These are phyloP conservation scores for Pagetopsis macropterus DNA, from an alignment of 2,797 vertebrate genomes.

Conservation along the genomic window DNA sequence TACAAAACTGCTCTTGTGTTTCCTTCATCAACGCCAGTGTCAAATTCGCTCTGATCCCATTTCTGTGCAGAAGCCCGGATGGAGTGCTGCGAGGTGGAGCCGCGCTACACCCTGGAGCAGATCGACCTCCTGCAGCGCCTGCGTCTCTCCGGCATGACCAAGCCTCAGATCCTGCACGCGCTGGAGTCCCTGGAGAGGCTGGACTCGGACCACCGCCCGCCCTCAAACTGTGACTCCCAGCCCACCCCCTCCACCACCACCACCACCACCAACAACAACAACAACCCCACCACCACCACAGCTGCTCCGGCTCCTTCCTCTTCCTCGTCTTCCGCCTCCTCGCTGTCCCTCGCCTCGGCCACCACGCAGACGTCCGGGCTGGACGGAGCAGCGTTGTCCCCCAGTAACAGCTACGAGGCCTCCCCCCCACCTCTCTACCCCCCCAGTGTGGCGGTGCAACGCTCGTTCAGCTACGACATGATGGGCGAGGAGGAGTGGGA, in stretches of 20 bases:
- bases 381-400: constrained; percentile 83
- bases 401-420: constrained; percentile 87
- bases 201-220: constrained; percentile 82
- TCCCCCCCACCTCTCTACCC: constrained; percentile 87
- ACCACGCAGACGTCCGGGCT: constrained; percentile 87
- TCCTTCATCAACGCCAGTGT: constrained; percentile 28
- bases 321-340: constrained; percentile 84
- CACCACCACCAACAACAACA: constrained; percentile 19
- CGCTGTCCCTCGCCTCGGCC: constrained; percentile 85
- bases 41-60: constrained; percentile 7
- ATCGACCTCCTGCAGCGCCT: constrained; percentile 89
- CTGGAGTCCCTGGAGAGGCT: constrained; percentile 87
- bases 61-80: constrained; percentile 80
- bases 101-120: constrained; percentile 89
- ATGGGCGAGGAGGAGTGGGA: constrained; percentile 88
- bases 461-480: constrained; percentile 86
- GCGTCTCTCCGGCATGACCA: constrained; percentile 86
- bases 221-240: constrained; percentile 79
- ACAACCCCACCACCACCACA: constrained; percentile 54
- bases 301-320: constrained; percentile 74
- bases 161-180: constrained; percentile 87
- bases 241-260: constrained; percentile 63
- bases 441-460: constrained; percentile 78
- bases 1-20: constrained; percentile 26
- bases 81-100: constrained; percentile 86